phyloP scores from a whole-genome alignment of 2,113 vertebrate genomes.

The Gobius niger region DNA sequence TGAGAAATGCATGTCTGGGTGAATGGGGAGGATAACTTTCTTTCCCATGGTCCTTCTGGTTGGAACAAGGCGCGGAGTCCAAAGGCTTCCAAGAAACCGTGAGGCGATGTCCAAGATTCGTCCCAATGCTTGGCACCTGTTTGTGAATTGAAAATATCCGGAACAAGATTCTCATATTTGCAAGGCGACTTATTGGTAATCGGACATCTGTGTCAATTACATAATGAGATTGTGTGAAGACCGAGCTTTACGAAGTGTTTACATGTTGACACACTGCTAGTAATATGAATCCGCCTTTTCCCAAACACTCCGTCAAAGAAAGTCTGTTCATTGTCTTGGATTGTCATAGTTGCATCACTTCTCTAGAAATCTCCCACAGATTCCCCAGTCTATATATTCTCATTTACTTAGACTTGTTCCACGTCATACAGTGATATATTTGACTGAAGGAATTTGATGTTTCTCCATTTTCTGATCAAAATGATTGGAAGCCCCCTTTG shows the following conservation, averaged over 20 bases:
- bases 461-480: no score
- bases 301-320: no score
- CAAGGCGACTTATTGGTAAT: slow-evolving; percentile 16
- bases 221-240: no score
- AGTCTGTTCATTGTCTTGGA: no score
- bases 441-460: no score
- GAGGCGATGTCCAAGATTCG: slow-evolving; percentile 20
- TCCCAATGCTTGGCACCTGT: slow-evolving; percentile 39
- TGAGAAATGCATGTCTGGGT: slow-evolving; percentile 37
- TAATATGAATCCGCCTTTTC: no score
- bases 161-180: slow-evolving; percentile 43
- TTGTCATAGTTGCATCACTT: no score
- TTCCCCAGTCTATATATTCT: no score
- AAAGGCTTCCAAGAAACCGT: slow-evolving; percentile 13
- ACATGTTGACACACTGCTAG: neutral
- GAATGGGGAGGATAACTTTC: neutral
- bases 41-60: slow-evolving; percentile 1
- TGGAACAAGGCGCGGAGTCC: neutral
- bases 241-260: neutral
- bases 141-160: slow-evolving; percentile 22
- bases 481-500: no score
- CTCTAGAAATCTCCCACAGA: no score
- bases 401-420: no score
- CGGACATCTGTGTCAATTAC: neutral
- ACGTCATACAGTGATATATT: no score